Evolutionary conservation across 2,888 invertebrate species (phyloP).

Genomic region (Cephus rjabovi): DNA sequence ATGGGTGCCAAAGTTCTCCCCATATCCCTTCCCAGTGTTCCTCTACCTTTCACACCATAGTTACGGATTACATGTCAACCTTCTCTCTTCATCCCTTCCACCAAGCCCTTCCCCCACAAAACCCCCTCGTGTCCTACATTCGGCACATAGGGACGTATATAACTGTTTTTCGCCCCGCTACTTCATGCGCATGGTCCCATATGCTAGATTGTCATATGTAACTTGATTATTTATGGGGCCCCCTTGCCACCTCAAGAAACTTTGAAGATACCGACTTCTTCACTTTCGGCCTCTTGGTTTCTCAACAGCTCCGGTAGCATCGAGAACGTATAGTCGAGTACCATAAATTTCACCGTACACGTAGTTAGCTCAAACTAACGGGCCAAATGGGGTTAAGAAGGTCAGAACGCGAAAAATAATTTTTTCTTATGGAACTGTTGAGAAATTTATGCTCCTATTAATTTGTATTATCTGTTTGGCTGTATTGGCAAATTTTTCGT

Average conservation of each 20-base stretch:
- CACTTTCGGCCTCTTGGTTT: not conserved
- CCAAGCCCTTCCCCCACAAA: not conserved
- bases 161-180: not conserved
- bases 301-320: not conserved
- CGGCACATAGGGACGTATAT: not conserved
- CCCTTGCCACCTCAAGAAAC: not conserved
- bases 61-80: not conserved
- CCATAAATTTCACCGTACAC: conserved; percentile 33
- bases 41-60: not conserved
- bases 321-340: conserved; percentile 26
- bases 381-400: conserved; percentile 28
- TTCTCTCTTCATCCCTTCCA: not conserved
- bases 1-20: not conserved
- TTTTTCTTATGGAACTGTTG: not conserved
- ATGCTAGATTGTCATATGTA: not conserved
- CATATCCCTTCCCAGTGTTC: not conserved
- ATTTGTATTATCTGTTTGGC: not conserved
- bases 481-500: not conserved
- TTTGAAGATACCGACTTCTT: not conserved
- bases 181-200: not conserved
- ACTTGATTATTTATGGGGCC: conserved; percentile 2
- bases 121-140: not conserved
- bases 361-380: conserved; percentile 31
- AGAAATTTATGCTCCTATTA: not conserved
- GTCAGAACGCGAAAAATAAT: not conserved